phyloP scores from a whole-genome alignment of 2,797 vertebrate genomes.

The Labeo calbasu region DNA sequence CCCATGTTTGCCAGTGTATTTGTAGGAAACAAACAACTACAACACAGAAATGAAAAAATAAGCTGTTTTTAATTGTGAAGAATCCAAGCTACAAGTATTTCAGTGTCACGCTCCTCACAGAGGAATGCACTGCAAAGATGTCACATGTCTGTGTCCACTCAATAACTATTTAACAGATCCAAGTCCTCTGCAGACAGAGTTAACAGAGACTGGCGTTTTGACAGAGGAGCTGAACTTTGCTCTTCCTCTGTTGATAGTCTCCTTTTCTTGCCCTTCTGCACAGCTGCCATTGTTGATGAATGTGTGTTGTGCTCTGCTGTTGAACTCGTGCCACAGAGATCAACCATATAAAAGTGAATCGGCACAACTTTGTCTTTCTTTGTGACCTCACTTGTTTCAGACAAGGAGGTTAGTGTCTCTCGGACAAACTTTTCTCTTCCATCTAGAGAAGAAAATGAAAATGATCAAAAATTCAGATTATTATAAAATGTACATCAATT shows the following conservation, averaged over 20 bases:
- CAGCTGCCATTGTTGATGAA: conserved; percentile 48
- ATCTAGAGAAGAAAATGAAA: conserved; percentile 74
- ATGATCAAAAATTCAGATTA: neutral
- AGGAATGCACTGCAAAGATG: neutral
- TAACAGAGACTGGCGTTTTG: conserved; percentile 77
- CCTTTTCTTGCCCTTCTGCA: conserved; percentile 77
- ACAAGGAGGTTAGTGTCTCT: conserved; percentile 64
- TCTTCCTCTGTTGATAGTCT: conserved; percentile 48
- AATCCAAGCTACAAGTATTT: conserved; percentile 17
- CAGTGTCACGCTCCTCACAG: conserved; percentile 1
- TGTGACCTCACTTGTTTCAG: conserved; percentile 47
- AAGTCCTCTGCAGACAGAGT: conserved; percentile 83
- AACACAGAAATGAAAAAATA: neutral
- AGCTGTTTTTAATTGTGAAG: conserved; percentile 10
- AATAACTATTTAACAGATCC: conserved; percentile 90
- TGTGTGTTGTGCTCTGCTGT: conserved; percentile 44
- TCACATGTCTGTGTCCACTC: conserved; percentile 60
- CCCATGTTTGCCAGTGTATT: neutral
- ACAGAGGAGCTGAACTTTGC: conserved; percentile 59
- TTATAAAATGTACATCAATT: neutral
- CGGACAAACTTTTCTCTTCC: conserved; percentile 79
- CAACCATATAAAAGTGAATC: conserved; percentile 87
- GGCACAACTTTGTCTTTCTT: conserved; percentile 65
- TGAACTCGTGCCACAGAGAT: conserved; percentile 3
- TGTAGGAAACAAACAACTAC: neutral